Base-by-base conservation (phyloP, 2,797 vertebrate species). In the Ctenosaura bakeri region DNA sequence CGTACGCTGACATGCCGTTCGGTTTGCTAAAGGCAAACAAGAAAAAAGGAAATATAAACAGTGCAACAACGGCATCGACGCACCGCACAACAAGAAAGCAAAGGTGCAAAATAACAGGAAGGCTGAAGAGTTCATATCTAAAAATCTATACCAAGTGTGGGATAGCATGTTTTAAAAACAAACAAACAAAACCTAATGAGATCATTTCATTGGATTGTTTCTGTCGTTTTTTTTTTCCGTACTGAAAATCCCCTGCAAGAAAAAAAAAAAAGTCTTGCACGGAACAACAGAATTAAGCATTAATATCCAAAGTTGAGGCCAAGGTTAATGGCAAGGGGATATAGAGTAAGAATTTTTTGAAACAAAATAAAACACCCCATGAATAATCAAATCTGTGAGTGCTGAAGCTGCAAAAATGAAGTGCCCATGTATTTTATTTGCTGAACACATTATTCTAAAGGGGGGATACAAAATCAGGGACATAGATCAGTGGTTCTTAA, bases 91-190 rank as follows among this genome's bases (percentile, higher is more conserved):
- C 50, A 38, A 76, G 46, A 86, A 16, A 83, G 81, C 0, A 83
- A 35, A 46, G 1, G 5, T 88, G 90, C 1, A 62, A 94, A 94
- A 95, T 88, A 93, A 93, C 94, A 94, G 93, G 92, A 94, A 93
- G 95, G 91, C 94, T 92, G 90, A 92, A 12, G 0, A 89, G 85
- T 93, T 96, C 90, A 87, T 82, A 91, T 92, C 94, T 96, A 95
- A 94, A 94, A 94, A 56, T 14, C 92, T 94, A 86, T 95, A 86
- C 86, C 88, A 88, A 94, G 92, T 92, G 93, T 95, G 88, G 94
- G 95, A 95, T 90, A 94, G 76, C 87, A 90, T 90, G 92, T 54
- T 22, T 64, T 80, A 35, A 35, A 35, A 16, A 78, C 62, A 79
- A 50, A 22, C 50, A 78, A 62, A 42, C 42, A 59, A 35, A 46